phyloP scores from a whole-genome alignment of 2,113 vertebrate species.

The Neolamprologus ventralis region DNA sequence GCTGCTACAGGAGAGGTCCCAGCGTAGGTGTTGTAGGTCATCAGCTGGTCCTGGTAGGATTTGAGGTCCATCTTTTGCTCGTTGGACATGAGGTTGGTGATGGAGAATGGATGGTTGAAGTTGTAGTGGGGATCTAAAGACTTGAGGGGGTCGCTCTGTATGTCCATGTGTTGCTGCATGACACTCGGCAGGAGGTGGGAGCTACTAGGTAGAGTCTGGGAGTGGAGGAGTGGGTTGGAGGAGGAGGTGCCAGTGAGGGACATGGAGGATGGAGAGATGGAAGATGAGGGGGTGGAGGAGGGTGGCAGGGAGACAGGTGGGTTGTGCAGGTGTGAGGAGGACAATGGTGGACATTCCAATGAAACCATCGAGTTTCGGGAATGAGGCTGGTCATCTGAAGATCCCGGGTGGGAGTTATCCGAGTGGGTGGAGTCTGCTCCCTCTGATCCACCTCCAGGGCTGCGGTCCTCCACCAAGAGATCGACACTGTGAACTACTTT shows the following conservation, averaged over 20 bases:
- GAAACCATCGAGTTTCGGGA: constrained; percentile 51
- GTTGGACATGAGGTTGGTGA: constrained; percentile 86
- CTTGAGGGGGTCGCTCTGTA: constrained; percentile 81
- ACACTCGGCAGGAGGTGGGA: constrained; percentile 70
- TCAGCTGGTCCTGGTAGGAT: constrained; percentile 79
- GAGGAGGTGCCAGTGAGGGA: constrained; percentile 54
- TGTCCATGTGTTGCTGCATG: constrained; percentile 80
- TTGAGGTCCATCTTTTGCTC: constrained; percentile 86
- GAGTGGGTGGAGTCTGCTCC: constrained; percentile 74
- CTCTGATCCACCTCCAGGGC: constrained; percentile 68
- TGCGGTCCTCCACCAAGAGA: constrained; percentile 57
- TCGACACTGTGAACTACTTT: constrained; percentile 61
- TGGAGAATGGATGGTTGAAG: constrained; percentile 91
- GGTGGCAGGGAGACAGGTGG: constrained; percentile 51
- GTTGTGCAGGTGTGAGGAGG: constrained; percentile 59
- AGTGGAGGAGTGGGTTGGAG: constrained; percentile 63
- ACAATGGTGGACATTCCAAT: constrained; percentile 62
- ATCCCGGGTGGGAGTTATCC: constrained; percentile 72
- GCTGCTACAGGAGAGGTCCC: constrained; percentile 59
- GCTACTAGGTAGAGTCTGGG: constrained; percentile 59
- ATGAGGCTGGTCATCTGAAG: constrained; percentile 72
- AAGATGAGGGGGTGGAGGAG: constrained; percentile 56
- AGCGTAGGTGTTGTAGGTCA: constrained; percentile 74
- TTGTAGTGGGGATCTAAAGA: constrained; percentile 85
- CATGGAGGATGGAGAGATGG: constrained; percentile 50